phyloP scores from a whole-genome alignment of 2,888 invertebrate genomes.

The Teleiodes luculella region DNA sequence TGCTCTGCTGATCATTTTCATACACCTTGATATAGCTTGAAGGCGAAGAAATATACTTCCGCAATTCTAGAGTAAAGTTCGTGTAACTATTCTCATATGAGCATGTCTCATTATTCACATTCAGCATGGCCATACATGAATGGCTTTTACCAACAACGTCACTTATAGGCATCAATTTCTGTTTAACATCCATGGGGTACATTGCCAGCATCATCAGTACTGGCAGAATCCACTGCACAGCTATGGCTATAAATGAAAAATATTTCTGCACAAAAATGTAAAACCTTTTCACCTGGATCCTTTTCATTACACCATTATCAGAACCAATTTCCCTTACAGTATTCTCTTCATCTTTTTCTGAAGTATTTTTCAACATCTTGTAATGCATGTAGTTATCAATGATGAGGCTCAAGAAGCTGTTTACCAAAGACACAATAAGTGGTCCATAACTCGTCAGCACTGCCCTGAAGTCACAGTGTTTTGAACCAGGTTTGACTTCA shows the following conservation, averaged over 20 bases:
- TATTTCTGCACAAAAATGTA: slow-evolving; percentile 46
- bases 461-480: slow-evolving; percentile 47
- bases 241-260: slow-evolving; percentile 51
- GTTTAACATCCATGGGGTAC: slow-evolving; percentile 57
- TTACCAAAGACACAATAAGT: slow-evolving; percentile 58
- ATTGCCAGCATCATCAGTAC: slow-evolving; percentile 53
- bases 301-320: slow-evolving; percentile 23
- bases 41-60: slow-evolving; percentile 38
- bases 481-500: slow-evolving; percentile 24
- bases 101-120: slow-evolving; percentile 47
- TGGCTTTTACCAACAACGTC: slow-evolving; percentile 38
- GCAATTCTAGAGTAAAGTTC: slow-evolving; percentile 39
- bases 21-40: slow-evolving; percentile 45
- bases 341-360: slow-evolving; percentile 49
- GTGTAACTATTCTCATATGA: slow-evolving; percentile 20
- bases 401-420: slow-evolving; percentile 62
- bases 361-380: slow-evolving; percentile 47
- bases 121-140: slow-evolving; percentile 55
- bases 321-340: slow-evolving; percentile 42
- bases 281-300: slow-evolving; percentile 27
- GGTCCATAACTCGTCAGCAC: slow-evolving; percentile 61
- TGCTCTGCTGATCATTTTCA: slow-evolving; percentile 39
- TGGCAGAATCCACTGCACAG: slow-evolving; percentile 61
- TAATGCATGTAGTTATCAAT: slow-evolving; percentile 71
- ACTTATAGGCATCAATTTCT: slow-evolving; percentile 33